Evolutionary conservation across 1,140 invertebrate genomes (phyloP).

Genomic region (Theocolax elegans): DNA sequence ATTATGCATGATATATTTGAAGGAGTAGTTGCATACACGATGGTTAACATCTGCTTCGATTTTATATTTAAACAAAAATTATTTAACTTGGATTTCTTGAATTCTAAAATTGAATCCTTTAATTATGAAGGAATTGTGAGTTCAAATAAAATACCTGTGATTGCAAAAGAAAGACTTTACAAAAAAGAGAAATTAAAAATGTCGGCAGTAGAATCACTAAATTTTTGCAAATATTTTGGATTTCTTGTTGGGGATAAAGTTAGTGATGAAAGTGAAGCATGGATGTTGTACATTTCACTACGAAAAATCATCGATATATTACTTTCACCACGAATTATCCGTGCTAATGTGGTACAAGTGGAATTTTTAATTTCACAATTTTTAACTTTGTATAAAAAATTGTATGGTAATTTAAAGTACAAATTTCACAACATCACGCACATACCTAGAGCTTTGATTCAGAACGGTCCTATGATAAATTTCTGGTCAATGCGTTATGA

Average conservation of each 20-base stretch:
- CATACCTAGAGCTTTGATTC: slow-evolving; percentile 3
- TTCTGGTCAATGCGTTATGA: slow-evolving; percentile 43
- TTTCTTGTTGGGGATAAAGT: slow-evolving; percentile 36
- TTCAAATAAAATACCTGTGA: slow-evolving; percentile 14
- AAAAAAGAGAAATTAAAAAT: slow-evolving; percentile 39
- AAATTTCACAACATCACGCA: slow-evolving; percentile 43
- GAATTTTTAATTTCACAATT: slow-evolving; percentile 13
- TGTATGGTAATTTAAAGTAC: slow-evolving; percentile 38
- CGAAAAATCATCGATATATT: slow-evolving; percentile 33
- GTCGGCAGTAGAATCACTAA: slow-evolving; percentile 37
- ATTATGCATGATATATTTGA: neutral
- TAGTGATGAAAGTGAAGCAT: slow-evolving; percentile 14
- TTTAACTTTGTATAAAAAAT: slow-evolving; percentile 24
- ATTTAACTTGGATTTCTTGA: neutral
- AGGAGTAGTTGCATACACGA: neutral
- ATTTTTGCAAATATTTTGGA: slow-evolving; percentile 42
- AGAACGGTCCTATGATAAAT: slow-evolving; percentile 38
- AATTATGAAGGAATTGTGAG: neutral
- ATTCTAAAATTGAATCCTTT: neutral
- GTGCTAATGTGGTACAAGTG: slow-evolving; percentile 6
- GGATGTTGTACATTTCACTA: slow-evolving; percentile 35
- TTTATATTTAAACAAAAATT: slow-evolving; percentile 38
- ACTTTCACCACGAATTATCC: slow-evolving; percentile 21
- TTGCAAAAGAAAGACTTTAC: neutral
- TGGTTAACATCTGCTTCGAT: neutral